Conservation (phyloP, 2,888 invertebrate species). For the Lithophane leautieri region DNA sequence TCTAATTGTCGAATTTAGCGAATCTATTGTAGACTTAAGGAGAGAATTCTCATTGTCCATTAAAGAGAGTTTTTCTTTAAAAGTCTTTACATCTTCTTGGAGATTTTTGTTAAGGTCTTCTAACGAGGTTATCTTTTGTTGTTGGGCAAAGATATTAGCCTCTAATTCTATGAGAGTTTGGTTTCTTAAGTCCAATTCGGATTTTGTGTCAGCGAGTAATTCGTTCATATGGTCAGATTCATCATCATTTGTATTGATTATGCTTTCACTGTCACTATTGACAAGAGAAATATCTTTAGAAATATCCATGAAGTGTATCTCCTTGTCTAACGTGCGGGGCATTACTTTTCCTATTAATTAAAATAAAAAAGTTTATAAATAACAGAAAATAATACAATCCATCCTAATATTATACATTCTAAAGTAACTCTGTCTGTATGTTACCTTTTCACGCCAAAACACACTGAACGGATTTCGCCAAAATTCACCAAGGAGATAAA, state of each 20-base stretch:
- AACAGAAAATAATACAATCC: neutral
- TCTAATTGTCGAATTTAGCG: conserved; percentile 78
- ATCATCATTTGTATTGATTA: conserved; percentile 69
- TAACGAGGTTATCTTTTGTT: conserved; percentile 74
- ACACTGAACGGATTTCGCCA: too few relatives aligned
- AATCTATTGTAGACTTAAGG: conserved; percentile 77
- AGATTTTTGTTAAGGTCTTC: conserved; percentile 77
- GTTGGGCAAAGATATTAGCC: conserved; percentile 73
- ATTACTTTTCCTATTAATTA: conserved; percentile 70
- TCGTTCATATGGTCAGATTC: conserved; percentile 67
- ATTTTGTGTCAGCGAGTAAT: conserved; percentile 71
- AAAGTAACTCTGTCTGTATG: too few relatives aligned
- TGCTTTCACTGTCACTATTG: conserved; percentile 80
- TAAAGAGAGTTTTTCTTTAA: conserved; percentile 73
- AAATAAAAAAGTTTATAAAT: conserved; percentile 18
- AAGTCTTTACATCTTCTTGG: conserved; percentile 70
- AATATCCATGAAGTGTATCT: conserved; percentile 78
- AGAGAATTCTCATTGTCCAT: conserved; percentile 78
- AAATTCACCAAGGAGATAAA: too few relatives aligned
- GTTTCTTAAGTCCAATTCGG: conserved; percentile 75
- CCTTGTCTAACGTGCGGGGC: conserved; percentile 70
- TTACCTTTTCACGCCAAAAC: too few relatives aligned
- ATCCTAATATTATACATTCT: too few relatives aligned
- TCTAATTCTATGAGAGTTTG: conserved; percentile 77
- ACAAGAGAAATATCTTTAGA: conserved; percentile 82